phyloP scores from a whole-genome alignment of 1,140 invertebrate species.

The Eumaeus atala region DNA sequence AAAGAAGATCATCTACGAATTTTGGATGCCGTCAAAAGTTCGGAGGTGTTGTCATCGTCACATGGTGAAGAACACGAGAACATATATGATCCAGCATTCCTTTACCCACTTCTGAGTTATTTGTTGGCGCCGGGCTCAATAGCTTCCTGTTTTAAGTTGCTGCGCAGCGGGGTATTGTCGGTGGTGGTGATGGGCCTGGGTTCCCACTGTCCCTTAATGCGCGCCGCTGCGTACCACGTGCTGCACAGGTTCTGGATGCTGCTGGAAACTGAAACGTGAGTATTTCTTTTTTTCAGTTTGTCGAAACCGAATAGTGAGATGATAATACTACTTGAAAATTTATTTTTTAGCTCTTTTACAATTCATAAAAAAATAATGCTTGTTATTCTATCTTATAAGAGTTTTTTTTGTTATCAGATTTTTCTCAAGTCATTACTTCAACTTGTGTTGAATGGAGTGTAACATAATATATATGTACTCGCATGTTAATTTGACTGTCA shows the following conservation, averaged over 20 bases:
- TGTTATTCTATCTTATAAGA: no score
- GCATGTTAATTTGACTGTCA: no score
- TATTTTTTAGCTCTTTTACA: no score
- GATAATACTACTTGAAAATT: no score
- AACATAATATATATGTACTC: no score
- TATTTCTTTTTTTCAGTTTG: not conserved
- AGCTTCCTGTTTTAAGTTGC: conserved; percentile 79
- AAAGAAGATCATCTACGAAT: conserved; percentile 34
- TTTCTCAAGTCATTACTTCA: no score
- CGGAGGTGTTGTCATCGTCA: conserved; percentile 30
- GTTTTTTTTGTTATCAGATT: no score
- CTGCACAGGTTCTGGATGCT: conserved; percentile 80
- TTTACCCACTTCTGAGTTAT: conserved; percentile 80
- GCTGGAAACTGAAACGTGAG: conserved; percentile 73
- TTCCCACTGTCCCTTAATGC: conserved; percentile 75
- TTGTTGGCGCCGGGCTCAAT: conserved; percentile 78
- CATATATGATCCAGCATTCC: conserved; percentile 83
- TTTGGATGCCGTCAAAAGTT: conserved; percentile 26
- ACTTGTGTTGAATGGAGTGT: no score
- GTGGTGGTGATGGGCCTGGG: conserved; percentile 78
- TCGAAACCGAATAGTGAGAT: not conserved
- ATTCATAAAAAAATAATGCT: no score
- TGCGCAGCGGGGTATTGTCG: conserved; percentile 78
- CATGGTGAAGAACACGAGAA: conserved; percentile 38
- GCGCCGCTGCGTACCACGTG: conserved; percentile 79